phyloP scores from a whole-genome alignment of 92 coral and sea anemone species.

The Siderastrea radians region DNA sequence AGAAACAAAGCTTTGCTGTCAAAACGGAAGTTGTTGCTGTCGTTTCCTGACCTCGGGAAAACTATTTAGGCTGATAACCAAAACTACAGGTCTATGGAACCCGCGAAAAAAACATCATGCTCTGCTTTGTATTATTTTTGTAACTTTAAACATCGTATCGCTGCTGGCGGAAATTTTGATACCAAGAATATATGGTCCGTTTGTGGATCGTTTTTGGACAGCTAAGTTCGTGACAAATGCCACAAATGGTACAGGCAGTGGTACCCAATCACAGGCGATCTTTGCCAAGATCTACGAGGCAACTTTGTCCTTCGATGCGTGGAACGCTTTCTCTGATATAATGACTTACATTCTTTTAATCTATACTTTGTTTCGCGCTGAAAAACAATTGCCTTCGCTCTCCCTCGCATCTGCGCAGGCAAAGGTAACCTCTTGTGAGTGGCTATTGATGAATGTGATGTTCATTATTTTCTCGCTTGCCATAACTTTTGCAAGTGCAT shows the following conservation, averaged over 20 bases:
- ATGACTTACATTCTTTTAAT: constrained; percentile 16
- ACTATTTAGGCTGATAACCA: neutral
- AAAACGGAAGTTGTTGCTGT: neutral
- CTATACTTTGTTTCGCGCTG: neutral
- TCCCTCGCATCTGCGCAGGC: constrained; percentile 6
- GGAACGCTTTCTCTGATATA: constrained; percentile 15
- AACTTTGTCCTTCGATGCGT: constrained; percentile 9
- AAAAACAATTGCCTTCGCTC: constrained; percentile 8
- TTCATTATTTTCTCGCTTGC: neutral
- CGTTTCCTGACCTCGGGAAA: neutral
- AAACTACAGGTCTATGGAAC: constrained; percentile 21
- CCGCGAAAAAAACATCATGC: neutral
- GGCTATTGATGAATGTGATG: constrained; percentile 4
- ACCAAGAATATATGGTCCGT: constrained; percentile 4
- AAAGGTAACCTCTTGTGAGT: constrained; percentile 1
- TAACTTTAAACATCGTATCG: neutral
- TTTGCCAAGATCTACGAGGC: neutral
- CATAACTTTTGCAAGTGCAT: constrained; percentile 1
- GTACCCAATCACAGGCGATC: neutral
- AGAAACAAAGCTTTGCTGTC: neutral
- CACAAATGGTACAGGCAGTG: neutral
- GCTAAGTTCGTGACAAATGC: neutral
- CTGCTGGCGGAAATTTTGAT: constrained; percentile 21
- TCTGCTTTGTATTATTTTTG: constrained; percentile 15
- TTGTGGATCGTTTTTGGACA: constrained; percentile 20